These are phyloP conservation scores for Eulemur rubriventer DNA, from an alignment of 2,797 vertebrate species.

Conservation along the genomic window DNA sequence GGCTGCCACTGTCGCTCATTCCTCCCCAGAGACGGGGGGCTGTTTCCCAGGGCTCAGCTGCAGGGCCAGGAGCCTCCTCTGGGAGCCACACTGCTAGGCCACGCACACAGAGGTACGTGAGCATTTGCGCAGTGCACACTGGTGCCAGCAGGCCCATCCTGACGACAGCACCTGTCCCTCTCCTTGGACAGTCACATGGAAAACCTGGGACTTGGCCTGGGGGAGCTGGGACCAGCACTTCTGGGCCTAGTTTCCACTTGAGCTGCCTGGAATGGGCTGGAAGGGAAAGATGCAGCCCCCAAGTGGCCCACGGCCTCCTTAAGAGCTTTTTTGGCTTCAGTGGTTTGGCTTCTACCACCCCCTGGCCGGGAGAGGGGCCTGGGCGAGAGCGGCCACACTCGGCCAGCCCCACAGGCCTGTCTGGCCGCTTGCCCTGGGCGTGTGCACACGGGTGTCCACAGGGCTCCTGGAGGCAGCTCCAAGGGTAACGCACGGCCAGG, in stretches of 20 bases:
- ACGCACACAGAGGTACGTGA: accelerated
- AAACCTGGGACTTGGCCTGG: not conserved
- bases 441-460: not conserved
- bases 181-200: not conserved
- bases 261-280: constrained; percentile 19
- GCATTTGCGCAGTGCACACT: accelerated
- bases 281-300: not conserved
- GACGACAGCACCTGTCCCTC: constrained; percentile 39
- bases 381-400: not conserved
- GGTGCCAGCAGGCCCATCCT: not conserved
- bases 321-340: constrained; percentile 62
- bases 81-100: not conserved
- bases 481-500: not conserved
- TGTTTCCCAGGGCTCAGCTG: not conserved
- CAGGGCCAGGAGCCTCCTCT: not conserved
- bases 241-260: not conserved
- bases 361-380: not conserved
- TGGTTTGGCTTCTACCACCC: not conserved
- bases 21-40: not conserved
- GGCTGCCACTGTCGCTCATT: not conserved
- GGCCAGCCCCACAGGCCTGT: not conserved
- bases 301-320: not conserved
- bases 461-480: not conserved
- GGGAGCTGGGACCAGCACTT: not conserved
- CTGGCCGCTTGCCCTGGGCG: not conserved